phyloP scores from a whole-genome alignment of 2,797 vertebrate species.

The Notolabrus celidotus region DNA sequence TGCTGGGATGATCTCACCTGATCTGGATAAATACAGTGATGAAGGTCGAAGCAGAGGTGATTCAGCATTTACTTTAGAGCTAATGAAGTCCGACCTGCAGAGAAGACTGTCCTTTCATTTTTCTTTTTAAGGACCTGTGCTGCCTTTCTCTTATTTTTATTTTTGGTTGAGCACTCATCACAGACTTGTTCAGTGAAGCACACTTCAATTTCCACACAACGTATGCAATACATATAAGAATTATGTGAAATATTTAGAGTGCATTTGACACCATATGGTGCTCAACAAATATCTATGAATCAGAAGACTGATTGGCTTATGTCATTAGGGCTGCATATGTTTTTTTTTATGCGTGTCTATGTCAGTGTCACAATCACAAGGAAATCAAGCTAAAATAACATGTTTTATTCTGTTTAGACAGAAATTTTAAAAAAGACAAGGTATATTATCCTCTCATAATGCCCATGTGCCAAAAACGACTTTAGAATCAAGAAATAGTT shows the following conservation, averaged over 20 bases:
- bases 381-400: too few relatives aligned
- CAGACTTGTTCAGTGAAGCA: conserved; percentile 20
- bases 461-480: not conserved
- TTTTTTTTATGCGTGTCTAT: too few relatives aligned
- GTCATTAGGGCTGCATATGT: not conserved
- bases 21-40: not conserved
- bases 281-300: conserved; percentile 1
- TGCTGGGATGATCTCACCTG: conserved; percentile 6
- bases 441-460: conserved; percentile 4
- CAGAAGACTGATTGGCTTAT: not conserved
- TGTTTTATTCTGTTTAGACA: too few relatives aligned
- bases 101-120: not conserved
- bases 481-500: conserved; percentile 33
- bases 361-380: not conserved
- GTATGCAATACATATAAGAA: conserved; percentile 23
- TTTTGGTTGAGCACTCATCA: conserved; percentile 15
- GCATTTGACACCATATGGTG: conserved; percentile 11
- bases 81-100: not conserved
- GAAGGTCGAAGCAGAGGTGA: conserved; percentile 5
- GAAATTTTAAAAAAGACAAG: not conserved
- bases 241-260: conserved; percentile 25
- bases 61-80: not conserved
- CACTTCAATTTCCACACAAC: not conserved
- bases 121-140: not conserved
- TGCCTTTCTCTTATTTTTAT: conserved; percentile 37